phyloP scores from a whole-genome alignment of 2,113 vertebrate genomes.

The Notothenia rossii region DNA sequence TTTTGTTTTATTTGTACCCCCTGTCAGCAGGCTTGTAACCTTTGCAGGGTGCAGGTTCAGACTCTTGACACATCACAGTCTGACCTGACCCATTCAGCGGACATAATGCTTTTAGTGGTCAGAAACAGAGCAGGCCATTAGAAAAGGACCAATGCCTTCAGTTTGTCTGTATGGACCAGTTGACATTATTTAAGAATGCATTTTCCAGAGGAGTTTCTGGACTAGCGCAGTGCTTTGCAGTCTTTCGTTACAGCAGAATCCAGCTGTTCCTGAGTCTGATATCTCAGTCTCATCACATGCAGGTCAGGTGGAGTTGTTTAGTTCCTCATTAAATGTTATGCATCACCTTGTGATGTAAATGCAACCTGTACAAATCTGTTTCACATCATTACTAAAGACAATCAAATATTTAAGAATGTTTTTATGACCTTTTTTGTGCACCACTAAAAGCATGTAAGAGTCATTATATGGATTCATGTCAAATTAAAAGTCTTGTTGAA shows the following conservation, averaged over 20 bases:
- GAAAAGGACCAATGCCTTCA: conserved; percentile 15
- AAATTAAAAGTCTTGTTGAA: conserved; percentile 2
- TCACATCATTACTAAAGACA: not conserved
- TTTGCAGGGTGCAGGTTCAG: no score
- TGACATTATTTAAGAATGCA: not conserved
- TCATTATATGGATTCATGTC: not conserved
- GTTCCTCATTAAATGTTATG: not conserved
- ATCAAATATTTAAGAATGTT: no score
- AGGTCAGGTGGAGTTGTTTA: not conserved
- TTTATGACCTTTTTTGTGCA: no score
- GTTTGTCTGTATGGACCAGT: conserved; percentile 5
- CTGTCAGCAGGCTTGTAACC: no score
- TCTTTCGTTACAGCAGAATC: not conserved
- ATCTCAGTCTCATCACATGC: conserved; percentile 11
- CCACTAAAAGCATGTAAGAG: not conserved
- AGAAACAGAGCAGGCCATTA: conserved; percentile 34
- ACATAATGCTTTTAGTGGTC: conserved; percentile 28
- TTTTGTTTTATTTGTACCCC: no score
- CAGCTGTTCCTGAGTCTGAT: not conserved
- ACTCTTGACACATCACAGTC: no score
- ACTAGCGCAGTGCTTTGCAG: not conserved
- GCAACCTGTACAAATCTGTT: not conserved
- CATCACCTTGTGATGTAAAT: not conserved
- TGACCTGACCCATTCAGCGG: conserved; percentile 1
- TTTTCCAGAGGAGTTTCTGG: not conserved